Conservation (phyloP, 2,113 vertebrate genomes). For the Brevimyrus niger region DNA sequence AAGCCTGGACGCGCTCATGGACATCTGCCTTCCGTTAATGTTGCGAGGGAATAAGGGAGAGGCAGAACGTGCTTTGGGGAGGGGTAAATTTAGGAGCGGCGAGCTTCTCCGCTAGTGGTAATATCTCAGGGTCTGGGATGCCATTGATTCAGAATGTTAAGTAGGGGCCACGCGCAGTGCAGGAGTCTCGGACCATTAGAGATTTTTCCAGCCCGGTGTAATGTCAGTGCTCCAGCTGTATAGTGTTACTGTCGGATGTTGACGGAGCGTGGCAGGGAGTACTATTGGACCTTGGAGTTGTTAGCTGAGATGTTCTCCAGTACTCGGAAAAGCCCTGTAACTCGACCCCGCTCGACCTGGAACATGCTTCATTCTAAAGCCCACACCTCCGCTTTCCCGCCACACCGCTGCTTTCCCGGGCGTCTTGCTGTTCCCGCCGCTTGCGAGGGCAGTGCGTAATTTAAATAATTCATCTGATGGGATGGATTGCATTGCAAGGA, state of each 20-base stretch:
- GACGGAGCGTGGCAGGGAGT: slow-evolving; percentile 23
- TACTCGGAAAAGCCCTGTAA: slow-evolving; percentile 27
- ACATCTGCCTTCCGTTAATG: slow-evolving; percentile 61
- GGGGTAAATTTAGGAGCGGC: slow-evolving; percentile 50
- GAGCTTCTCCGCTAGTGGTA: slow-evolving; percentile 49
- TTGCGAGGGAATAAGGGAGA: slow-evolving; percentile 57
- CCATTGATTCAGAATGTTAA: slow-evolving; percentile 54
- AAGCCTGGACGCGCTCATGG: slow-evolving; percentile 47
- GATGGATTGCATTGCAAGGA: slow-evolving; percentile 48
- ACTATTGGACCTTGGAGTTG: neutral
- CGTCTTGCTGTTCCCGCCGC: slow-evolving; percentile 28
- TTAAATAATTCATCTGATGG: slow-evolving; percentile 56
- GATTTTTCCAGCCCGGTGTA: slow-evolving; percentile 26
- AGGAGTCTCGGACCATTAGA: slow-evolving; percentile 20
- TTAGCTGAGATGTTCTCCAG: neutral
- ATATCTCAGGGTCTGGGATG: slow-evolving; percentile 47
- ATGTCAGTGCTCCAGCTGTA: slow-evolving; percentile 41
- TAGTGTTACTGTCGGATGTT: slow-evolving; percentile 28
- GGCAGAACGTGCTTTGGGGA: slow-evolving; percentile 55
- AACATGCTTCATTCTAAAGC: neutral
- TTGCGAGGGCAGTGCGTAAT: slow-evolving; percentile 45
- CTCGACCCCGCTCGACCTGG: slow-evolving; percentile 7
- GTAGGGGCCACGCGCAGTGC: slow-evolving; percentile 43
- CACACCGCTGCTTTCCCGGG: neutral
- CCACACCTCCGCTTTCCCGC: neutral